Conservation (phyloP, 1,140 invertebrate species). For the Ctenoplectra terminalis region DNA sequence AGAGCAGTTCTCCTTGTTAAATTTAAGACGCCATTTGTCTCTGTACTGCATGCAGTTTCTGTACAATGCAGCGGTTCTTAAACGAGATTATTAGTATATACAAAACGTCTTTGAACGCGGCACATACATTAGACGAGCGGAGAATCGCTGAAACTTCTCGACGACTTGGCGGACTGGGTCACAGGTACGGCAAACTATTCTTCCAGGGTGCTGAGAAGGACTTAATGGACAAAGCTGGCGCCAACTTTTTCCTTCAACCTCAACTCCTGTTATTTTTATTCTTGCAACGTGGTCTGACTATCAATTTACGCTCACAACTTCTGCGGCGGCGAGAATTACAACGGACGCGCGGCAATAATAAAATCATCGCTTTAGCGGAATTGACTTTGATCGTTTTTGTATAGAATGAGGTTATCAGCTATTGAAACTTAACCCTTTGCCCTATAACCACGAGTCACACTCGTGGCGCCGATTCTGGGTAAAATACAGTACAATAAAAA, state of each 20-base stretch:
- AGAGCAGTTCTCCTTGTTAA: slow-evolving; percentile 20
- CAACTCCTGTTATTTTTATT: slow-evolving; percentile 59
- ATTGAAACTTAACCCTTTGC: too few species aligned
- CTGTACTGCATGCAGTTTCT: not conserved
- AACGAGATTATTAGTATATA: slow-evolving; percentile 54
- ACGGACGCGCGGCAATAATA: not conserved
- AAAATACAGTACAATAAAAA: too few species aligned
- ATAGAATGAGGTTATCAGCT: too few species aligned
- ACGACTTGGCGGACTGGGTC: slow-evolving; percentile 53
- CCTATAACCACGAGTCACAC: too few species aligned
- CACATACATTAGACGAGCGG: slow-evolving; percentile 34
- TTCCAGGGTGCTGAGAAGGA: slow-evolving; percentile 37
- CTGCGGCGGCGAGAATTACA: not conserved
- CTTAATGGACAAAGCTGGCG: slow-evolving; percentile 63
- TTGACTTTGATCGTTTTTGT: not conserved
- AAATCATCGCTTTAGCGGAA: slow-evolving; percentile 35
- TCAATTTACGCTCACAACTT: slow-evolving; percentile 53
- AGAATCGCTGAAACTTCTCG: slow-evolving; percentile 45
- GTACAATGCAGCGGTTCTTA: not conserved
- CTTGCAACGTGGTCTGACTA: slow-evolving; percentile 30
- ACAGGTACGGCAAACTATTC: slow-evolving; percentile 52
- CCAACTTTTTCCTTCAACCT: slow-evolving; percentile 60
- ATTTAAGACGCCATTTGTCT: slow-evolving; percentile 42
- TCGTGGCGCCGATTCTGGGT: too few species aligned
- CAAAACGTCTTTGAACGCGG: slow-evolving; percentile 54